Evolutionary conservation across 2,888 invertebrate genomes (phyloP), one percentile per base, ranked within the genome.

Genomic region (Odontomyia ornata): DNA sequence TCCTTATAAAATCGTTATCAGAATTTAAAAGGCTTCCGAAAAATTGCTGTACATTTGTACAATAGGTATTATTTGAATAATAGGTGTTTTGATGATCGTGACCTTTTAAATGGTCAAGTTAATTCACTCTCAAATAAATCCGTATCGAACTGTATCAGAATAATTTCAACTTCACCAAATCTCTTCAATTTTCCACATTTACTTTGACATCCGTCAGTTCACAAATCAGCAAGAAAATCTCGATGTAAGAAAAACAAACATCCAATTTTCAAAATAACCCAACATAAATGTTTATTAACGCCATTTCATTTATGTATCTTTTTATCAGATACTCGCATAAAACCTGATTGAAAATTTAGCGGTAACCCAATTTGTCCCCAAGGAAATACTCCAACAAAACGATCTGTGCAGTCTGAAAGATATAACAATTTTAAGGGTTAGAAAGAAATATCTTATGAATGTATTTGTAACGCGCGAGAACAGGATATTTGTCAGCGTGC

Each of bases 331-430:
- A 57, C 27, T 73, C 76, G 30, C 76, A 76, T 76, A 76, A 76
- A 76, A 76, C 30, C 64, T 76, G 76, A 76, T 76, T 76, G 67
- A 76, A 76, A 76, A 67, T 76, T 76, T 76, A 76, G 76, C 67
- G 67, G 64, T 56, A 67, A 76, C 64, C 64, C 30, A 65, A 76
- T 67, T 76, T 52, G 67, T 73, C 73, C 73, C 73, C 57, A 36
- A 73, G 73, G 73, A 73, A 57, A 73, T 43, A 27, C 60, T 23
- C 11, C 13, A 69, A 73, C 73, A 60, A 73, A 73, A 73, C 73
- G 57, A 60, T 60, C 57, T 60, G 2, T 11, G 25, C 28, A 21
- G 46, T 69, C 46, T 18, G 18, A 69, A 9, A 36, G 56, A 72
- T 56, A 72, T 15, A 57, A 21, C 60, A 73, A 73, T 23, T 60